Evolutionary conservation across 2,113 vertebrate genomes (phyloP).

Genomic region (Salvelinus fontinalis): DNA sequence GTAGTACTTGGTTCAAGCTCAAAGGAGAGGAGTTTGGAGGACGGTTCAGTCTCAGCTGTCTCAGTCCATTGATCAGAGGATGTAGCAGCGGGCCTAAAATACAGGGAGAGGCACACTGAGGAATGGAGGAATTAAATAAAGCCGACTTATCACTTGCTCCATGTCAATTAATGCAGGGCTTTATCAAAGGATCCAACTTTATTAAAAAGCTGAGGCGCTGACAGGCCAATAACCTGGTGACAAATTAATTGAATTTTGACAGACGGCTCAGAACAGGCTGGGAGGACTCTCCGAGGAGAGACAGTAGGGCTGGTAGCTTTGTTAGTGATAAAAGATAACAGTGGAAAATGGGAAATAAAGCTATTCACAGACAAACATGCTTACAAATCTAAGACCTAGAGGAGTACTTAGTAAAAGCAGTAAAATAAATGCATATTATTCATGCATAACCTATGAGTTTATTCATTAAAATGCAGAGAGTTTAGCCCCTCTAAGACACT

Average conservation of each 20-base stretch:
- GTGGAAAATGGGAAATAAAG: neutral
- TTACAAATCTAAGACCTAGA: neutral
- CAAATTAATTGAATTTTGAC: constrained; percentile 73
- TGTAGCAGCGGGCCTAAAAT: constrained; percentile 29
- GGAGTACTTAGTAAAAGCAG: neutral
- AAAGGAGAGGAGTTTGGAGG: neutral
- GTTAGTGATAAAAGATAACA: constrained; percentile 40
- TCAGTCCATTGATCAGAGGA: constrained; percentile 22
- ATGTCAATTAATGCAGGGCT: constrained; percentile 57
- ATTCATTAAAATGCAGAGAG: neutral
- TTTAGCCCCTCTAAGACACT: neutral
- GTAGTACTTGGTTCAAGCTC: neutral
- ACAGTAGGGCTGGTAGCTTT: constrained; percentile 40
- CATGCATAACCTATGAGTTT: neutral
- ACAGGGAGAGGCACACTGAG: constrained; percentile 17
- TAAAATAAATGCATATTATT: neutral
- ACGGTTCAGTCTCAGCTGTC: neutral
- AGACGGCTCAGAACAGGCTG: constrained; percentile 42
- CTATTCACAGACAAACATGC: neutral
- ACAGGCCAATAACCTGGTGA: constrained; percentile 61
- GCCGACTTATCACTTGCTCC: constrained; percentile 49
- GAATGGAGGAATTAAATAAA: constrained; percentile 56
- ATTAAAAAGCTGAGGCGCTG: constrained; percentile 61
- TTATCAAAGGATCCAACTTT: constrained; percentile 61
- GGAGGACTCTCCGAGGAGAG: constrained; percentile 28